Base-by-base conservation (phyloP, 2,113 vertebrate genomes). In the Catagonus wagneri region DNA sequence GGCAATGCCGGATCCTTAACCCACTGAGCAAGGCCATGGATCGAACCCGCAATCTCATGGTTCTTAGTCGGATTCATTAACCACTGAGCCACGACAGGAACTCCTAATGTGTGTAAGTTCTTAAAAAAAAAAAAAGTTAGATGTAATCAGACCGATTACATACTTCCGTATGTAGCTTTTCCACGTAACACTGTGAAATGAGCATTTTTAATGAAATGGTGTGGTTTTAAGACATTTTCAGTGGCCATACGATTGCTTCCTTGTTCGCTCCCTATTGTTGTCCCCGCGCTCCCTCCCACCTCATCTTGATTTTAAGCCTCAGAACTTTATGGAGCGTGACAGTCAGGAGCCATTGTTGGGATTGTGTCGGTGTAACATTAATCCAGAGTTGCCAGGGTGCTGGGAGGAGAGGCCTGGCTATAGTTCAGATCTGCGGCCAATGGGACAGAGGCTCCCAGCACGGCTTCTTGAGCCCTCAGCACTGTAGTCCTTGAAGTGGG, bases 221-320 rank as follows among this genome's bases (percentile, higher is more conserved):
- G 6, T 87, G 84, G 58, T 90, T 88, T 89, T 32, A 90, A 95
- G 78, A 68, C 23, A 50, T 66, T 25, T 81, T 22, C 52, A 36
- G 11, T n/a, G 86, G 34, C 52, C 60, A 8, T n/a, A 36, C 23
- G 6, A 1, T 29, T 86, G 14, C 7, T 76, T 44, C 19, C 58
- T 68, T 44, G 34, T 15, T 13, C 9, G 3, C 17, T 50, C 32
- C 20, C 23, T 39, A 0, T 54, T 72, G n/a, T 15, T 68, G 19
- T 17, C 56, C 56, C 27, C 19, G 4, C 17, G 56, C 56, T 52
- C 2, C n/a, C 52, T n/a, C 63, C n/a, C 68, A 39, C 36, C n/a
- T 74, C 3, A 2, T 60, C 89, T 80, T 66, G 69, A 75, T 69
- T 81, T 66, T 52, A 90, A 92, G 44, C 88, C 71, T 95, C 36